Evolutionary conservation across 2,797 vertebrate genomes (phyloP).

Genomic region (Molossus molossus): DNA sequence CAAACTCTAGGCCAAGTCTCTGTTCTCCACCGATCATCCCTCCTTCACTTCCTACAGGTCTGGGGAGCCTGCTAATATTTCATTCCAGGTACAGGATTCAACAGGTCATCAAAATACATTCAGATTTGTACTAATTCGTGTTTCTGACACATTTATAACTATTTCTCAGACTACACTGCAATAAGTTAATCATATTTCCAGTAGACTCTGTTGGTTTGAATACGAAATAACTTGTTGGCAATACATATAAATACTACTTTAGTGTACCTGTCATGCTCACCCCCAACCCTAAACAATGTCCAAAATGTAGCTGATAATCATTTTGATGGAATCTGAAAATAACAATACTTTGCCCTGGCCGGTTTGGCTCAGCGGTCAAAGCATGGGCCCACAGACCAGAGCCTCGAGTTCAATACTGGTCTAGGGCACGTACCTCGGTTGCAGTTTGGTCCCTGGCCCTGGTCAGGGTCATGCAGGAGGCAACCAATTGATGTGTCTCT

Average conservation of each 20-base stretch:
- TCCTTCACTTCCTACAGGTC: background rate
- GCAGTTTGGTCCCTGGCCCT: too few relatives aligned
- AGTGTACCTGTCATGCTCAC: background rate
- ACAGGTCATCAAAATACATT: conserved; percentile 1
- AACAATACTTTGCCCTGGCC: too few relatives aligned
- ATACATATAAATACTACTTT: background rate
- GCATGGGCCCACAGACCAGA: too few relatives aligned
- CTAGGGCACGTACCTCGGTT: too few relatives aligned
- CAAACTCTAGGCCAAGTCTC: background rate
- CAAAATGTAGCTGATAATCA: background rate
- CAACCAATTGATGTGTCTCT: too few relatives aligned
- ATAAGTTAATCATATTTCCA: background rate
- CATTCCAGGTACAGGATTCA: background rate
- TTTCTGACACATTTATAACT: conserved; percentile 40
- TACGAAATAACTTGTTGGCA: background rate
- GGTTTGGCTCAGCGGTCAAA: too few relatives aligned
- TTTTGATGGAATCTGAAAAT: conserved; percentile 32
- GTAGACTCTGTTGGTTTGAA: background rate
- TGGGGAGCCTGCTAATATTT: background rate
- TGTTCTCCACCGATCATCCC: background rate
- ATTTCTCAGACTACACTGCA: conserved; percentile 23
- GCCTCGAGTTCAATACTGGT: too few relatives aligned
- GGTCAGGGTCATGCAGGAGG: too few relatives aligned
- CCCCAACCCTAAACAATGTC: background rate
- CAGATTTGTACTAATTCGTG: background rate